Evolutionary conservation across 2,113 vertebrate species (phyloP), one percentile per base, ranked within the genome.

Genomic region (Thryonomys swinderianus): DNA sequence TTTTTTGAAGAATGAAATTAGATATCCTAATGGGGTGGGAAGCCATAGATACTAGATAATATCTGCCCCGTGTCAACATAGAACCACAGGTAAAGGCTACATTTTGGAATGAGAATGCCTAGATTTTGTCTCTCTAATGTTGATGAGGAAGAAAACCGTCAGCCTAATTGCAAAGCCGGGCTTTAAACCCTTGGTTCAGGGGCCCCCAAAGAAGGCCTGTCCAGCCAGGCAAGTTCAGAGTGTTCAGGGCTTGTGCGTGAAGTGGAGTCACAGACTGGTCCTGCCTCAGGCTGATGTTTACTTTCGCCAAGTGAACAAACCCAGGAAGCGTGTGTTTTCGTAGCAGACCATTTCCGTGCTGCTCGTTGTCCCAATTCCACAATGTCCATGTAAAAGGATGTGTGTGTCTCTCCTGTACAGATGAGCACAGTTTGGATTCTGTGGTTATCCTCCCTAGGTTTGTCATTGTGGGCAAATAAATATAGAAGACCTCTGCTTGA

Each of bases 221-320:
- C 78, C 37, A 6, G 3, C n/a, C 11, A 18, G 16, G 37, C 3
- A 7, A 32, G 18, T 17, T 59, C 37, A 3, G 53, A n/a, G 3
- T 8, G 5, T 1, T 5, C 1, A 34, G 8, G 16, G n/a, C 32
- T 8, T 7, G 1, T 0, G n/a, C 12, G 61, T 5, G 27, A 7
- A 8, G 23, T 12, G 27, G 17, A 59, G 27, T 51, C 40, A 12
- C 12, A 67, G 3, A 18, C 69, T n/a, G 23, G 51, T 6, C 34
- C 86, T 1, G 2, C 0, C 14, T 45, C 40, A 45, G 7, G 30
- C 27, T 59, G 37, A 67, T 85, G 27, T 67, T 18, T 30, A 55
- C 81, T 34, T 45, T 67, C 74, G 37, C 20, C 64, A 14, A 55
- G 13, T 55, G 80, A 40, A 7, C 34, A 40, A 88, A 12, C 32